Evolutionary conservation across 2,888 invertebrate genomes (phyloP).

Genomic region (Abscondita cerata): DNA sequence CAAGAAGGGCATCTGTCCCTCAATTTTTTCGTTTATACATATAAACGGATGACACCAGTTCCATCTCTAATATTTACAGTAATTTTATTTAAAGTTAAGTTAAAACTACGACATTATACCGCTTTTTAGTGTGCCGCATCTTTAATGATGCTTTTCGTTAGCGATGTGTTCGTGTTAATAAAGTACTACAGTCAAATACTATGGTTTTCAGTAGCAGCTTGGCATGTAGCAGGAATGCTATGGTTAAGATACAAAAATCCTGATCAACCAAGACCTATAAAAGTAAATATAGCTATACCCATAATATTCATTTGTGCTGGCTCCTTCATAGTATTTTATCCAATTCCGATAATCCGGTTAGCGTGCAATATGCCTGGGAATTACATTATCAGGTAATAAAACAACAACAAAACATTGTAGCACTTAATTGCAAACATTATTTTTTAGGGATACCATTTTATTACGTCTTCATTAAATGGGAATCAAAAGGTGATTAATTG

Average conservation of each 20-base stretch:
- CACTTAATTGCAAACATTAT: constrained; percentile 5
- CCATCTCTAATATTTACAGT: constrained; percentile 87
- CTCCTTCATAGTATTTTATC: constrained; percentile 79
- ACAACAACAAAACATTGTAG: no score
- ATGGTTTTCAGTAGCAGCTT: constrained; percentile 86
- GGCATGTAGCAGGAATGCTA: constrained; percentile 77
- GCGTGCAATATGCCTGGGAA: constrained; percentile 77
- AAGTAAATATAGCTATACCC: constrained; percentile 76
- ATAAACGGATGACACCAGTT: constrained; percentile 79
- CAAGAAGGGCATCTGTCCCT: constrained; percentile 87
- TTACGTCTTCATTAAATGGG: constrained; percentile 72
- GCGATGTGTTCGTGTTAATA: constrained; percentile 81
- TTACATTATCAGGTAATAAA: constrained; percentile 71
- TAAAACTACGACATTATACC: no score
- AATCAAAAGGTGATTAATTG: constrained; percentile 66
- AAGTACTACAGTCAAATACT: constrained; percentile 90
- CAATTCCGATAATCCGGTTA: constrained; percentile 78
- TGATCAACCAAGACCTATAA: constrained; percentile 80
- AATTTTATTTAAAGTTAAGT: no score
- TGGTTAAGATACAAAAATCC: constrained; percentile 76
- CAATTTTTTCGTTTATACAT: constrained; percentile 82
- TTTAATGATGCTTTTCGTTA: constrained; percentile 79
- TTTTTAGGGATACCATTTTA: constrained; percentile 79
- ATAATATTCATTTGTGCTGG: constrained; percentile 81
- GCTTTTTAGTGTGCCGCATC: constrained; percentile 82